phyloP scores from a whole-genome alignment of 2,113 vertebrate genomes.

The Nansenia antarctica region DNA sequence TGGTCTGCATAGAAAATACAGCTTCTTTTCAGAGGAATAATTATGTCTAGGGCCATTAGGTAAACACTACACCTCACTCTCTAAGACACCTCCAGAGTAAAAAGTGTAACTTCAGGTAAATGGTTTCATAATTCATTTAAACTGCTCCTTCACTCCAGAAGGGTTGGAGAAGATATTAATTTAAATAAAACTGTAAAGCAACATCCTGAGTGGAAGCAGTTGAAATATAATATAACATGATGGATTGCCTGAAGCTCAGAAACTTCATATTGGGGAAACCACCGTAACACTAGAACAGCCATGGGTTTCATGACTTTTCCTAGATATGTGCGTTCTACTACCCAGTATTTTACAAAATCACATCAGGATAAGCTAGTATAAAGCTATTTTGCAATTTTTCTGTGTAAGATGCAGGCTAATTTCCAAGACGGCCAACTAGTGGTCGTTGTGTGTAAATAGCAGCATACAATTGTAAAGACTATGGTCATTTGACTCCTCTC shows the following conservation, averaged over 20 bases:
- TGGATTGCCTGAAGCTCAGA: constrained; percentile 63
- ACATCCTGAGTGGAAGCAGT: constrained; percentile 52
- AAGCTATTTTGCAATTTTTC: no score
- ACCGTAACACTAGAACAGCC: constrained; percentile 63
- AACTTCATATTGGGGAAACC: constrained; percentile 69
- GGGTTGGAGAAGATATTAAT: constrained; percentile 64
- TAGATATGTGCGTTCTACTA: no score
- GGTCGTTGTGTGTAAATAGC: no score
- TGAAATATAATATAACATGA: constrained; percentile 69
- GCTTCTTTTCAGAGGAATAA: no score
- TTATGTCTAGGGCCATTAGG: constrained; percentile 51
- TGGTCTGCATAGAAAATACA: no score
- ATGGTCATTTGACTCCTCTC: no score
- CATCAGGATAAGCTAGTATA: no score
- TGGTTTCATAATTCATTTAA: constrained; percentile 67
- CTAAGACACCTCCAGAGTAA: constrained; percentile 29
- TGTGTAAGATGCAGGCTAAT: no score
- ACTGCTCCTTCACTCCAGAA: constrained; percentile 50
- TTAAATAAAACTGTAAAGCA: constrained; percentile 73
- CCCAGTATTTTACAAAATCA: no score
- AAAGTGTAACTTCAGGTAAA: constrained; percentile 46
- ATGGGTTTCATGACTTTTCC: no score
- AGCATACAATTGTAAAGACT: no score
- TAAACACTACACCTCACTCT: constrained; percentile 15
- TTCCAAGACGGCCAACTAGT: no score